Conservation (phyloP, 1,140 invertebrate species). For the Drosophila bocki region DNA sequence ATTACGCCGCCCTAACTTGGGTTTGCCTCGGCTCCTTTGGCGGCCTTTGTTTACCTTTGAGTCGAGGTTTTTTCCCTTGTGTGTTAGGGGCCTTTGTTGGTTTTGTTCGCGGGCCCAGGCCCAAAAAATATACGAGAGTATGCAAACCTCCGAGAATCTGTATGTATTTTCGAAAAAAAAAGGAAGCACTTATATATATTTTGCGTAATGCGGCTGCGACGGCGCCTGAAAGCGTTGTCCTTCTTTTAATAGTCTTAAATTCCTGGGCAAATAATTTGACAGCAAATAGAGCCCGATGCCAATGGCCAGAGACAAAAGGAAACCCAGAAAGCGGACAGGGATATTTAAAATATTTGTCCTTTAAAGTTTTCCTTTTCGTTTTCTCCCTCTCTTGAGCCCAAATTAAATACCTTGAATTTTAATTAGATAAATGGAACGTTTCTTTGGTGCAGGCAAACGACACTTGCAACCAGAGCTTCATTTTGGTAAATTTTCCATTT, state of each 20-base stretch:
- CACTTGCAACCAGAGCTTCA: slow-evolving; percentile 11
- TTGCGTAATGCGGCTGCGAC: slow-evolving; percentile 62
- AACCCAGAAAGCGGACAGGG: neutral
- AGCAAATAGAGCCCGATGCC: slow-evolving; percentile 61
- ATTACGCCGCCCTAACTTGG: slow-evolving; percentile 41
- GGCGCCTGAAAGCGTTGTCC: slow-evolving; percentile 58
- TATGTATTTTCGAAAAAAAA: slow-evolving; percentile 41
- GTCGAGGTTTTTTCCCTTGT: slow-evolving; percentile 55
- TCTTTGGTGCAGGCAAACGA: neutral
- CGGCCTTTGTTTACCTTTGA: slow-evolving; percentile 74
- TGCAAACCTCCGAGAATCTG: slow-evolving; percentile 34
- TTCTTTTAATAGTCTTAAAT: slow-evolving; percentile 72
- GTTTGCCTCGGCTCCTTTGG: slow-evolving; percentile 59
- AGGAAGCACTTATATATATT: slow-evolving; percentile 30
- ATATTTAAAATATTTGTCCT: slow-evolving; percentile 37
- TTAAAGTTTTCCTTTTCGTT: neutral
- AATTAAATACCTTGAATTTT: slow-evolving; percentile 31
- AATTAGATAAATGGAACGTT: slow-evolving; percentile 10
- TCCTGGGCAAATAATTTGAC: slow-evolving; percentile 75
- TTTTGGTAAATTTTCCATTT: neutral
- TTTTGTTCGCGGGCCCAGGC: slow-evolving; percentile 67
- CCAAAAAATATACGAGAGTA: slow-evolving; percentile 14
- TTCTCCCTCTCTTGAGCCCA: too few relatives aligned
- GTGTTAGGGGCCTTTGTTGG: slow-evolving; percentile 62
- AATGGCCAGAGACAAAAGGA: slow-evolving; percentile 41